Percentiles rank a stretch among this genome's conserved stretches.
phyloP scores from a whole-genome alignment of 2,113 vertebrate species.

The Oreochromis tanganicae region DNA sequence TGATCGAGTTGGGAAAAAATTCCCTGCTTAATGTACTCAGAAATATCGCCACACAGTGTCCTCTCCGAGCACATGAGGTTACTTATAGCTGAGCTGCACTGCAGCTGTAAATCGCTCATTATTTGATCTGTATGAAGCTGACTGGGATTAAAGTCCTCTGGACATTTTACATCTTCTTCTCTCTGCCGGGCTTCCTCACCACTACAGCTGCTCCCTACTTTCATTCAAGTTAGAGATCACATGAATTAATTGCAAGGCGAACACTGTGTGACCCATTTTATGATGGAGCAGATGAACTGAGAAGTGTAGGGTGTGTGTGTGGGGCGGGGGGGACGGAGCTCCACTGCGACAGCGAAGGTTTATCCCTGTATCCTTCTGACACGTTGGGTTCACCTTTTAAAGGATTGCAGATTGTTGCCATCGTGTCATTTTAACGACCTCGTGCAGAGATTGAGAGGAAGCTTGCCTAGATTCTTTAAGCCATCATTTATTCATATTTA shows the following conservation, averaged over 20 bases:
- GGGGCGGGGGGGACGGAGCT: not conserved
- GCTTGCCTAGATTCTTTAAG: not conserved
- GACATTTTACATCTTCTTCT: not conserved
- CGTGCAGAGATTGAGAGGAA: not conserved
- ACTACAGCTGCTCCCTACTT: conserved; percentile 17
- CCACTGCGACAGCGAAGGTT: not conserved
- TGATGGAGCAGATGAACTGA: conserved; percentile 20
- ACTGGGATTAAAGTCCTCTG: not conserved
- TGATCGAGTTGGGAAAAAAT: not conserved
- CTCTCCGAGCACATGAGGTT: rapidly evolving
- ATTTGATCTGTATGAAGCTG: not conserved
- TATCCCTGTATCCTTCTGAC: not conserved
- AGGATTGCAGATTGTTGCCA: not conserved
- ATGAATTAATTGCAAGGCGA: conserved; percentile 50
- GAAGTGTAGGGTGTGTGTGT: not conserved
- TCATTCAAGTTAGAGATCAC: conserved; percentile 17
- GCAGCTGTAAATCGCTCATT: not conserved
- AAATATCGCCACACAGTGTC: not conserved
- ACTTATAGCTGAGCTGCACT: not conserved
- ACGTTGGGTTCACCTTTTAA: not conserved
- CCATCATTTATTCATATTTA: not conserved
- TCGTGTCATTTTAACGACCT: not conserved
- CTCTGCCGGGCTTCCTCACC: not conserved
- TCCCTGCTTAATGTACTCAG: not conserved
- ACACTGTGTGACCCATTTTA: conserved; percentile 57